Percentiles rank a stretch among this genome's conserved stretches.
Conservation (phyloP, 2,888 invertebrate species). For the Melanophora roralis region DNA sequence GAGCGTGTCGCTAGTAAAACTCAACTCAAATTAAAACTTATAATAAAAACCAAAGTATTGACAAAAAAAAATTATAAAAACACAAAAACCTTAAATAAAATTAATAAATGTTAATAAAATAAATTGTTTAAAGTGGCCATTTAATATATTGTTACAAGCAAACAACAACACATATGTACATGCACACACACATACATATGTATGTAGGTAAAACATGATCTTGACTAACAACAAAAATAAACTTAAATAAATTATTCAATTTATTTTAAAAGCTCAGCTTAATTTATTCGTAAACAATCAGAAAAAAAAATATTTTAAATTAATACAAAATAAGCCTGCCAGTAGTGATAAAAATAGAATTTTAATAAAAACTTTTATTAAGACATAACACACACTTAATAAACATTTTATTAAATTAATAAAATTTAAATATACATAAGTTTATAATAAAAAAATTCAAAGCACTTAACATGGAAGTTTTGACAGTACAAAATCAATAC, state of each 20-base stretch:
- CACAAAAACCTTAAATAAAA: not conserved
- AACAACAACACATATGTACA: too few species aligned
- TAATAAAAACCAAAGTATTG: constrained; percentile 2
- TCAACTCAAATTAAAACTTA: constrained; percentile 49
- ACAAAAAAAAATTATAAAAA: not conserved
- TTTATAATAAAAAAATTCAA: not conserved
- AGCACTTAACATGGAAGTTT: constrained; percentile 46
- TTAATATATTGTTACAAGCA: constrained; percentile 48
- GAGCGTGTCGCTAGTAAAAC: constrained; percentile 50
- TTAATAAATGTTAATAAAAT: constrained; percentile 15
- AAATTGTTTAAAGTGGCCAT: constrained; percentile 59
- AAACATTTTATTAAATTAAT: constrained; percentile 1
- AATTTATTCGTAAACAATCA: not conserved
- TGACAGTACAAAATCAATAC: constrained; percentile 58
- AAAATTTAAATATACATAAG: not conserved
- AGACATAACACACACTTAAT: not conserved
- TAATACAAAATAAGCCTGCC: constrained; percentile 9
- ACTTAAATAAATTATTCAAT: constrained; percentile 2
- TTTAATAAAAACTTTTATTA: constrained; percentile 1
- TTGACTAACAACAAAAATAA: not conserved
- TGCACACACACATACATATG: too few species aligned
- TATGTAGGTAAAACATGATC: too few species aligned
- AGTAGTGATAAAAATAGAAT: constrained; percentile 25
- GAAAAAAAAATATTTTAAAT: not conserved
- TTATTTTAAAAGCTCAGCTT: constrained; percentile 16